A percentile compares a stretch with the other conserved stretches of the same genome.
These are phyloP conservation scores for Papilio polytes DNA, from an alignment of 1,140 invertebrate genomes.

Conservation along the genomic window DNA sequence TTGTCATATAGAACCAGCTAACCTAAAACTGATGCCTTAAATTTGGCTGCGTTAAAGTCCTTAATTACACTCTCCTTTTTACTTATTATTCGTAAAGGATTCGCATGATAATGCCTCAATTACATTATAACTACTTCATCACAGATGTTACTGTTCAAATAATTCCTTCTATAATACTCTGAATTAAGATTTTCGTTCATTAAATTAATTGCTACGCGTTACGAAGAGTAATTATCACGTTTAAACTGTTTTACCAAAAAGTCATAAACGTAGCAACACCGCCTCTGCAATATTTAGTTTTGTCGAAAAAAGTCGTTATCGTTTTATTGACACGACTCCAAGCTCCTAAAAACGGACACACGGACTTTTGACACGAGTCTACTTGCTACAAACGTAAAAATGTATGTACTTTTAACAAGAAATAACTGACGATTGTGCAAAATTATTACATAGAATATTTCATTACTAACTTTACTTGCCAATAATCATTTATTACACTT, in stretches of 20 bases:
- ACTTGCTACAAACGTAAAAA: background rate
- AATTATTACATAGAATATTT: background rate
- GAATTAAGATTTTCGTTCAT: background rate
- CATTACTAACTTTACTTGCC: background rate
- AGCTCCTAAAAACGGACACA: background rate
- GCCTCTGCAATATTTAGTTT: background rate
- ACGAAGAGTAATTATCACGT: too few species aligned
- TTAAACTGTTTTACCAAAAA: background rate
- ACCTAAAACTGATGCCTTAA: background rate
- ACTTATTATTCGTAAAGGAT: background rate
- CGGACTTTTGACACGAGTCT: background rate
- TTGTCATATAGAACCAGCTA: too few species aligned
- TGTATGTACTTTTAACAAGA: background rate
- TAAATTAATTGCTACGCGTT: background rate
- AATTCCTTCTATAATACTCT: background rate
- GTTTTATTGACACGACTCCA: background rate
- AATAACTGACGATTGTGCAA: background rate
- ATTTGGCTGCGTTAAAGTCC: background rate
- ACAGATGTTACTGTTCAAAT: background rate
- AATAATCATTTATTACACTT: conserved; percentile 3
- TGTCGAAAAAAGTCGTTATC: background rate
- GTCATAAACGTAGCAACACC: background rate
- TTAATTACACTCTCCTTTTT: background rate
- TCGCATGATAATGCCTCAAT: background rate
- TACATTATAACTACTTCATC: background rate